These are phyloP conservation scores for Parnassius smintheus DNA, from an alignment of 2,888 invertebrate species.

Conservation along the genomic window DNA sequence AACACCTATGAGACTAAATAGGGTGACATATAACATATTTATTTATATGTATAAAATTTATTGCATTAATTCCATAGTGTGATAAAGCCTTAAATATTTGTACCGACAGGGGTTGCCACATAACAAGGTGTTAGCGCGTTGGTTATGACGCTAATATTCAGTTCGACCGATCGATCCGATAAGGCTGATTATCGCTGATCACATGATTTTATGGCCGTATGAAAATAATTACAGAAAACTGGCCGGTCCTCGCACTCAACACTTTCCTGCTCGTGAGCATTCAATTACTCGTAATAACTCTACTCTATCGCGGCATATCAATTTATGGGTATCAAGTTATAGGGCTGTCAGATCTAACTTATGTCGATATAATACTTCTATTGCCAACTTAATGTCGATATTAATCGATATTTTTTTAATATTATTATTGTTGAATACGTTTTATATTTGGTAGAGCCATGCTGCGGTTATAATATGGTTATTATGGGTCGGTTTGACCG, in stretches of 20 bases:
- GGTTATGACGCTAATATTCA: slow-evolving; percentile 12
- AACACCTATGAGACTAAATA: too few species aligned
- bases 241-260: slow-evolving; percentile 42
- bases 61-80: too few species aligned
- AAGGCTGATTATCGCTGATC: slow-evolving; percentile 53
- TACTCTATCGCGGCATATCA: slow-evolving; percentile 61
- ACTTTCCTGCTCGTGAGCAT: slow-evolving; percentile 57
- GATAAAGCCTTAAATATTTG: too few species aligned
- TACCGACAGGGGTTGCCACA: background rate
- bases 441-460: too few species aligned
- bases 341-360: slow-evolving; percentile 37
- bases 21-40: too few species aligned
- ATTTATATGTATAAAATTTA: too few species aligned
- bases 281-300: slow-evolving; percentile 69
- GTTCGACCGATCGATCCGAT: slow-evolving; percentile 40
- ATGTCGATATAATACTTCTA: slow-evolving; percentile 27
- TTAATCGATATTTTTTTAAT: too few species aligned
- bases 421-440: background rate
- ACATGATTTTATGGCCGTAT: slow-evolving; percentile 45
- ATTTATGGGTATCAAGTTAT: slow-evolving; percentile 48
- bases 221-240: slow-evolving; percentile 55
- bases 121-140: slow-evolving; percentile 22
- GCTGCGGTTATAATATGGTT: too few species aligned
- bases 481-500: too few species aligned
- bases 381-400: slow-evolving; percentile 24